Evolutionary conservation across 2,797 vertebrate genomes (phyloP).

Genomic region (Podargus strigoides): DNA sequence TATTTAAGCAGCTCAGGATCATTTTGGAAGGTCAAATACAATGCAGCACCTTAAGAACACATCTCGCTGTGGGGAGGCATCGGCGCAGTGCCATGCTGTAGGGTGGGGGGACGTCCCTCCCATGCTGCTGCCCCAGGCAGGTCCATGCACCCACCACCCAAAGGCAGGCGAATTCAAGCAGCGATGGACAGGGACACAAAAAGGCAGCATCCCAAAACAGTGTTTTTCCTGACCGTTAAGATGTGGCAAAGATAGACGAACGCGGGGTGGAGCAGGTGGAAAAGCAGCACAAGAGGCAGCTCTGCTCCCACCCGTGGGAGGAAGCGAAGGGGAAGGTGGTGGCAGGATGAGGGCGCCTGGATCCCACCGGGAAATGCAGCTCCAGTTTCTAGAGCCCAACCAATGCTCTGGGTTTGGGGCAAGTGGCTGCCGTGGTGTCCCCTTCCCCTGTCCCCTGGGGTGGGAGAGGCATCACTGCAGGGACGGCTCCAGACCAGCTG

Average conservation of each 20-base stretch:
- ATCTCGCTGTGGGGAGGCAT: fast-evolving
- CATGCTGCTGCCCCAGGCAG: fast-evolving
- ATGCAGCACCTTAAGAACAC: too few species aligned
- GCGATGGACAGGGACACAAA: neutral
- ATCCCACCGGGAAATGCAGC: conserved; percentile 37
- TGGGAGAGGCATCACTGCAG: too few species aligned
- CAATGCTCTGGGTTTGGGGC: neutral
- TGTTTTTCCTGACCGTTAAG: conserved; percentile 56
- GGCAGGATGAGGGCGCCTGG: neutral
- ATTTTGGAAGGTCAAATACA: neutral
- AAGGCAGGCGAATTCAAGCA: neutral
- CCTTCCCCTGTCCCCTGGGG: too few species aligned
- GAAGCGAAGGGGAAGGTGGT: neutral
- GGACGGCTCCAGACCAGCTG: neutral
- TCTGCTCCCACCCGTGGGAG: neutral
- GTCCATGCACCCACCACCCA: neutral
- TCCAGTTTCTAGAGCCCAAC: conserved; percentile 34
- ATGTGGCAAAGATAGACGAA: neutral
- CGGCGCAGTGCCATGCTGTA: fast-evolving
- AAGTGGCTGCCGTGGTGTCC: fast-evolving
- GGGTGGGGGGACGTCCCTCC: neutral
- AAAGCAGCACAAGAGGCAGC: neutral
- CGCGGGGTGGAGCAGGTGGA: neutral
- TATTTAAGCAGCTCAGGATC: neutral
- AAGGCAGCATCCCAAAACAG: neutral